Evolutionary conservation across 2,888 invertebrate genomes (phyloP), one percentile per base, ranked within the genome.

Genomic region (Fragum sueziense): DNA sequence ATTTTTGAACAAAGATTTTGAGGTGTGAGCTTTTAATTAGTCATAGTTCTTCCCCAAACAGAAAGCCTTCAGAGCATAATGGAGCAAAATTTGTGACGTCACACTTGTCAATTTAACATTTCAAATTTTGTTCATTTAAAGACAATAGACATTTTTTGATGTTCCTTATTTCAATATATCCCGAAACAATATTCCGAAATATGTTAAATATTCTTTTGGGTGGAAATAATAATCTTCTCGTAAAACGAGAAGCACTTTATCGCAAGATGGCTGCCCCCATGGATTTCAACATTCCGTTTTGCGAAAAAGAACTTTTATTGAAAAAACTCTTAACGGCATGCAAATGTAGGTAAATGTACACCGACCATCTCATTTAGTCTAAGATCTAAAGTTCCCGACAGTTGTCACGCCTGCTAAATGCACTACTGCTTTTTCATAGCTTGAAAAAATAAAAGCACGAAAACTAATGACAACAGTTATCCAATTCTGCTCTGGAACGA

Each of bases 31-130:
- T 61, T 70, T 11, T 51, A 61, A 75, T 75, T 51, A 70, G 59
- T 75, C 75, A 75, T 75, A 33, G 14, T 62, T 61, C 33, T 22
- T 22, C 47, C n/a, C 37, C 25, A 37, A 68, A 51, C 3, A 62
- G 62, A 59, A 57, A 34, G 37, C 59, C 37, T 27, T 41, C 59
- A 70, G 68, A 69, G 27, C 65, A 78, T 72, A 70, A 78, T 76
- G 74, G 76, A 84, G 74, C 80, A 78, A 79, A 84, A 77, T 81
- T 78, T 47, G 78, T 86, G 86, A 86, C 86, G 86, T 86, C 86
- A 86, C 31, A 52, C 22, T 22, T 25, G 25, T 31, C 4, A 31
- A n/a, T 11, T 17, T 33, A 61, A n/a, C 20, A 33, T 61, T 61
- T 61, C n/a, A 29, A 31, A 7, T 37, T 37, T 14, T 9, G 37